phyloP scores from a whole-genome alignment of 2,113 vertebrate genomes.

The Menura novaehollandiae region DNA sequence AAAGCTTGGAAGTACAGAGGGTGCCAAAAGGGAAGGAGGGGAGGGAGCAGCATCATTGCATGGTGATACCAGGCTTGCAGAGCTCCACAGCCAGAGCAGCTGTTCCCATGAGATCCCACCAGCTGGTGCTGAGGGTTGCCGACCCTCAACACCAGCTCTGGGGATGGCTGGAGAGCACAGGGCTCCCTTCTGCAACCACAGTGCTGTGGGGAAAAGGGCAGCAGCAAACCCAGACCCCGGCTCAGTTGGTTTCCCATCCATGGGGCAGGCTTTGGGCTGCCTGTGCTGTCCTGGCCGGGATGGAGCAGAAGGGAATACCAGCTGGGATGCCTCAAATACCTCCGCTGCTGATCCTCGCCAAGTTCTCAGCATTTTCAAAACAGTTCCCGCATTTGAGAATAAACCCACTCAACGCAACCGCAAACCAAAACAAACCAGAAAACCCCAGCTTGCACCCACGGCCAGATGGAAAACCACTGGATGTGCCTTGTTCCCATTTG shows the following conservation, averaged over 20 bases:
- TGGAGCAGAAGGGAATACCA: background rate
- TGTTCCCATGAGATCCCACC: background rate
- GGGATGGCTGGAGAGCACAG: background rate
- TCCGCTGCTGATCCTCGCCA: background rate
- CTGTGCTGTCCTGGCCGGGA: background rate
- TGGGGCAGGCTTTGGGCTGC: background rate
- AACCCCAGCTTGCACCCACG: background rate
- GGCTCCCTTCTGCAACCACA: background rate
- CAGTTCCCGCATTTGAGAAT: background rate
- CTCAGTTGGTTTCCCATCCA: background rate
- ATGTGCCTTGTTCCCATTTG: background rate
- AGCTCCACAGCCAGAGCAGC: background rate
- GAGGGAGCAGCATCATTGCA: background rate
- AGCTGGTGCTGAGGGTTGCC: rapidly evolving
- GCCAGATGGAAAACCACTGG: background rate
- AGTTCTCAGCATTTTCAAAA: slow-evolving; percentile 27
- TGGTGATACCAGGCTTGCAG: background rate
- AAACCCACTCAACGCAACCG: background rate
- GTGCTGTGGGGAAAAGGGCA: background rate
- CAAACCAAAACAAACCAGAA: slow-evolving; percentile 13
- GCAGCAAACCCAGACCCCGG: background rate
- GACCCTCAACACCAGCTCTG: background rate
- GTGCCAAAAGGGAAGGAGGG: background rate
- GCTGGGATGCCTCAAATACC: background rate
- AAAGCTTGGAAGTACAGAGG: background rate